phyloP scores from a whole-genome alignment of 2,888 invertebrate species.

The Drosophila demipolita region DNA sequence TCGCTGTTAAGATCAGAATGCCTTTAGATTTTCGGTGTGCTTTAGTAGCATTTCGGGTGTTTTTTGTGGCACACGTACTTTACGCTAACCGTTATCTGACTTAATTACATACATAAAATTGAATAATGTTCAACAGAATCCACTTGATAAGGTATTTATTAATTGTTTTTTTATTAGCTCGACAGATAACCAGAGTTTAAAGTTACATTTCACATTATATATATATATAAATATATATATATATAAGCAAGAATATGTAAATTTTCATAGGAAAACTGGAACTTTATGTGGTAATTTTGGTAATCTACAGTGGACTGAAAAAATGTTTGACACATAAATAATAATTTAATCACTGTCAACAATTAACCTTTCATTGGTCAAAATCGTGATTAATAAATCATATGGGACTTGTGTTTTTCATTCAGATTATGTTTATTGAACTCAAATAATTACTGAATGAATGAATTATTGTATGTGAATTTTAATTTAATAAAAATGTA shows the following conservation, averaged over 20 bases:
- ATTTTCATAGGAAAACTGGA: neutral
- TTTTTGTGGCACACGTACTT: conserved; percentile 30
- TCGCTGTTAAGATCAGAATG: conserved; percentile 15
- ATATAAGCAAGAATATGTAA: neutral
- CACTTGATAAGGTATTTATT: conserved; percentile 42
- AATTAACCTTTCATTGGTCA: conserved; percentile 18
- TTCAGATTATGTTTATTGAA: neutral
- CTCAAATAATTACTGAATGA: neutral
- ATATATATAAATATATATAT: neutral
- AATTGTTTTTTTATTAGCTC: conserved; percentile 15
- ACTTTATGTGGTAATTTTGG: neutral
- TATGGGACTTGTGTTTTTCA: neutral
- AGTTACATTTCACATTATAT: conserved; percentile 2
- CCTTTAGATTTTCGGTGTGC: conserved; percentile 23
- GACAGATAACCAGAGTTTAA: conserved; percentile 31
- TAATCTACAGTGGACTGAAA: conserved; percentile 19
- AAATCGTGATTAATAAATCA: conserved; percentile 25
- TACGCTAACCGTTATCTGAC: conserved; percentile 4
- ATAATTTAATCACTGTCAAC: conserved; percentile 44
- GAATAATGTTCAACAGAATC: conserved; percentile 28
- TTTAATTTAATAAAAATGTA: neutral
- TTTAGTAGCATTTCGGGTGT: conserved; percentile 48
- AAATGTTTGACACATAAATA: conserved; percentile 19
- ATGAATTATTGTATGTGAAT: neutral
- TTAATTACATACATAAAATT: conserved; percentile 11